A percentile compares a stretch with the other conserved stretches of the same genome.
Conservation (phyloP, 2,797 vertebrate genomes). For the Rhyacichthys aspro region DNA sequence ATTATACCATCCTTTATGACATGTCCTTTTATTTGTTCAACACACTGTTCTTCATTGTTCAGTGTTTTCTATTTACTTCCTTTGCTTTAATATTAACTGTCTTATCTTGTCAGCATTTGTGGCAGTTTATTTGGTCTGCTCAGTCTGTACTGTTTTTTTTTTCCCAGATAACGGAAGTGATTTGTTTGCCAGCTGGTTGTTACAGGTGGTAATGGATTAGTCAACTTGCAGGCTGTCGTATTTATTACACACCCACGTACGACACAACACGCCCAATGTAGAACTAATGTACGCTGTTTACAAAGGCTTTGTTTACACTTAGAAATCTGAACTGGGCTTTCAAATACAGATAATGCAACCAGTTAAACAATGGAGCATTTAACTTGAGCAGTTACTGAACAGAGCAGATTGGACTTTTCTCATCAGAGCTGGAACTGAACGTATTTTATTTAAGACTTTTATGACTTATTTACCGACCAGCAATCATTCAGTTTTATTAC, state of each 20-base stretch:
- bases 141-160: conserved; percentile 20
- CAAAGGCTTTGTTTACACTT: conserved; percentile 12
- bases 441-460: too few species aligned
- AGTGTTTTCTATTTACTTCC: neutral
- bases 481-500: too few species aligned
- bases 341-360: conserved; percentile 3
- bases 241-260: conserved; percentile 21
- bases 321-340: conserved; percentile 1
- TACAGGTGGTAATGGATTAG: conserved; percentile 36
- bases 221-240: conserved; percentile 20
- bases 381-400: neutral
- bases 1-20: too few species aligned
- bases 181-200: conserved; percentile 40
- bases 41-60: neutral
- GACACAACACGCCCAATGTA: conserved; percentile 2
- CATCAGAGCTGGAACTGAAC: neutral
- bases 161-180: conserved; percentile 23
- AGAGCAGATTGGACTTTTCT: neutral
- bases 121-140: conserved; percentile 29
- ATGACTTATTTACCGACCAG: neutral
- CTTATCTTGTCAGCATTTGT: conserved; percentile 35
- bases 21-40: neutral
- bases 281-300: conserved; percentile 1
- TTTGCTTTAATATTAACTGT: conserved; percentile 37
- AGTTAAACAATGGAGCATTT: neutral